Evolutionary conservation across 2,888 invertebrate genomes (phyloP), one percentile per base, ranked within the genome.

Genomic region (Mycalesis mineus): DNA sequence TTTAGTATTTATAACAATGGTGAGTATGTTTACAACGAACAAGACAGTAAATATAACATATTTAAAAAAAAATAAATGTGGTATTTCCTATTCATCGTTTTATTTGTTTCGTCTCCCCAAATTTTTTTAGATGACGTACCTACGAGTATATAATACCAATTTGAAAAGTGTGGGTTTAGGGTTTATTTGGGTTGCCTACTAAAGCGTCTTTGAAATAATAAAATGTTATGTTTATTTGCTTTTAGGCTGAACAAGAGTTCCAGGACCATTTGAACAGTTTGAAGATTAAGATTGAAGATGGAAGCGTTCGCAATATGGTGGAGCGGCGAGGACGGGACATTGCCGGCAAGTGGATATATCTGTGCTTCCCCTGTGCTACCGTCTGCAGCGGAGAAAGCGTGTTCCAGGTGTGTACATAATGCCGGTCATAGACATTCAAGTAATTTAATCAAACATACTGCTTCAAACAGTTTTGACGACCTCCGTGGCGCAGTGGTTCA

Each of bases 321-420:
- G 87, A 90, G 66, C 72, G 89, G 36, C 82, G 80, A 45, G 80
- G 78, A 2, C 80, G 89, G 5, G 88, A 90, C 64, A 70, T 81
- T 7, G 77, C 84, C 8, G 83, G 88, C 60, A 81, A 84, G 58
- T 91, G 88, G 84, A 80, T 84, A 48, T 91, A 91, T 67, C 68
- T 88, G 62, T 91, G 91, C 74, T 90, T 82, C 67, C 88, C 91
- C 4, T 91, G 91, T 68, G 88, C 87, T 1, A 91, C 90, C 2
- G 75, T 84, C 28, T 90, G 90, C 73, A 83, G 81, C 63, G 88
- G 89, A 22, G 88, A 89, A 70, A 71, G 67, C 45, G 78, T 84
- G 40, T 62, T 90, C 64, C 90, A 90, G 85, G 90, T 88, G n/a
- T n/a, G n/a, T n/a, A n/a, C n/a, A 48, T 22, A 22, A 22, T 22